These are phyloP conservation scores for Yponomeuta malinellus DNA, from an alignment of 2,888 invertebrate species.

Conservation along the genomic window DNA sequence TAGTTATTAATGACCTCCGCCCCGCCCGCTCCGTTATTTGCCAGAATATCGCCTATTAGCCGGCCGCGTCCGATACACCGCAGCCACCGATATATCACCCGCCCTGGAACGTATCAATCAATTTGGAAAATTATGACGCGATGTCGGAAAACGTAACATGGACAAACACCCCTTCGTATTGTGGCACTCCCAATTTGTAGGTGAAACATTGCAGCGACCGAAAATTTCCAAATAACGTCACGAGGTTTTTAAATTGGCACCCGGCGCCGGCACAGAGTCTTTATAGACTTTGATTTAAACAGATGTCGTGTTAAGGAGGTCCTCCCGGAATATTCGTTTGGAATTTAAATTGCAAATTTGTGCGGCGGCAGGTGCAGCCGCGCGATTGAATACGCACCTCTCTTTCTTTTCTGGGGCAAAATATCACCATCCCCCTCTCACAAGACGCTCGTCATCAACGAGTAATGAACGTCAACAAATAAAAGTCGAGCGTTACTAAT, in stretches of 20 bases:
- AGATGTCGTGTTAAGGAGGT: conserved; percentile 77
- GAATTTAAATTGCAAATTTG: conserved; percentile 76
- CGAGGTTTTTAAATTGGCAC: not conserved
- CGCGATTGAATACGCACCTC: conserved; percentile 50
- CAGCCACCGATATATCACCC: conserved; percentile 58
- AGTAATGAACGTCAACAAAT: conserved; percentile 76
- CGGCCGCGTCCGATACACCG: conserved; percentile 49
- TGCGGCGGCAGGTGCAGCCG: conserved; percentile 70
- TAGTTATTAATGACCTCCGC: conserved; percentile 68
- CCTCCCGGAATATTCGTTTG: conserved; percentile 68
- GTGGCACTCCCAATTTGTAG: conserved; percentile 4
- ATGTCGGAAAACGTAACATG: conserved; percentile 23
- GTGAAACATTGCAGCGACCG: conserved; percentile 1
- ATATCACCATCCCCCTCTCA: conserved; percentile 39
- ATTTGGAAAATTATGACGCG: conserved; percentile 57
- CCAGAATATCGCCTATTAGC: conserved; percentile 21
- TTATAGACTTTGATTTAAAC: conserved; percentile 72
- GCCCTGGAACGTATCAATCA: conserved; percentile 61
- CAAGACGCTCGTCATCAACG: conserved; percentile 59
- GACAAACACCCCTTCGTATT: conserved; percentile 38
- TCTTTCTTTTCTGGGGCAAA: conserved; percentile 45
- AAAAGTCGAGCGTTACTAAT: conserved; percentile 76
- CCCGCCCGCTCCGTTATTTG: conserved; percentile 65
- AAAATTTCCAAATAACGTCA: not conserved
- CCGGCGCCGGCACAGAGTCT: conserved; percentile 29